A percentile compares a stretch with the other conserved stretches of the same genome.
These are phyloP conservation scores for Pachypsylla venusta DNA, from an alignment of 1,140 invertebrate genomes.

Conservation along the genomic window DNA sequence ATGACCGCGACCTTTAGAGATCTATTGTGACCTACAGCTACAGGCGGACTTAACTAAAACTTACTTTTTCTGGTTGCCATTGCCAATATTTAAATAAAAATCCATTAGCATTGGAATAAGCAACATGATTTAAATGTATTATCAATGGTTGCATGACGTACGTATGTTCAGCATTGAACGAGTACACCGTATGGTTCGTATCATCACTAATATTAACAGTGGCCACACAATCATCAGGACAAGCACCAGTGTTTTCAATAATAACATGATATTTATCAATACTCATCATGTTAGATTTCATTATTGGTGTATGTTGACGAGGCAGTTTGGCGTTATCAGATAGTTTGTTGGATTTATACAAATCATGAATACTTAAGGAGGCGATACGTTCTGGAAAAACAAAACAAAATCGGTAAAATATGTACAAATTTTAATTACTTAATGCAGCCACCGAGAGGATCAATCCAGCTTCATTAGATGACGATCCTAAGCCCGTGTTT, in stretches of 20 bases:
- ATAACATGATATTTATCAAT: conserved; percentile 31
- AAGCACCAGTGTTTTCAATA: conserved; percentile 45
- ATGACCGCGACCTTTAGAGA: no score
- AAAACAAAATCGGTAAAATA: not conserved
- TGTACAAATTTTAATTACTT: not conserved
- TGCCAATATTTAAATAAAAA: conserved; percentile 69
- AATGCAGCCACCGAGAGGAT: no score
- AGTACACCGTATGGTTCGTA: conserved; percentile 35
- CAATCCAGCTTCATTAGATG: no score
- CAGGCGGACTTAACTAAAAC: no score
- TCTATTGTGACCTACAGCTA: no score
- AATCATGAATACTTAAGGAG: not conserved
- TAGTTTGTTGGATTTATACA: not conserved
- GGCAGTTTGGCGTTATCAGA: not conserved
- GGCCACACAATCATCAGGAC: conserved; percentile 43
- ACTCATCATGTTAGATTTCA: not conserved
- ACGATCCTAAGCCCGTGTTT: no score
- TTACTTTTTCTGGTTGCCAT: conserved; percentile 35
- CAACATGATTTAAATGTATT: conserved; percentile 36
- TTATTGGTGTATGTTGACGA: conserved; percentile 2
- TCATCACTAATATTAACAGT: conserved; percentile 42
- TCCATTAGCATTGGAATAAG: no score
- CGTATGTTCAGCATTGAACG: conserved; percentile 40
- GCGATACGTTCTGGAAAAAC: not conserved
- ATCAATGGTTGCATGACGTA: conserved; percentile 49